Base-by-base conservation (phyloP, 2,888 invertebrate genomes). In the Andrena chrysosceles region DNA sequence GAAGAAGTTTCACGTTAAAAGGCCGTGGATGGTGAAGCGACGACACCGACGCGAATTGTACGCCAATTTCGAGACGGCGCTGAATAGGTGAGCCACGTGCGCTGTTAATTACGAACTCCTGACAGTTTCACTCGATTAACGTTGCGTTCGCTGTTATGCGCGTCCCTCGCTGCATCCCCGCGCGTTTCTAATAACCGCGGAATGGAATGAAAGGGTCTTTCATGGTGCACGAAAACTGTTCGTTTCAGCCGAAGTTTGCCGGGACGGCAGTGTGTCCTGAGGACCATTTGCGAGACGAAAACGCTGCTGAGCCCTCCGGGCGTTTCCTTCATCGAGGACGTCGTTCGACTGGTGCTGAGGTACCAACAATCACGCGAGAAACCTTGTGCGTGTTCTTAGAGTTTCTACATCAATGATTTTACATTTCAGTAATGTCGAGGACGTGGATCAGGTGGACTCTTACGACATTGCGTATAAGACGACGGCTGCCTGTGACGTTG, bases 241-340 rank as follows among this genome's bases (percentile, higher is more conserved):
- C 8, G 84, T 95, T 95, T 85, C 92, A 96, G 96, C 69, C 95
- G 95, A 89, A 96, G 96, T 63, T 91, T 96, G n/a, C 95, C 96
- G 85, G 96, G 96, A 0, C 94, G 94, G 42, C 94, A 95, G 23
- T 97, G 97, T 91, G 93, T 97, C 68, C 94, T 96, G 89, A 95
- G 96, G 87, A 95, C 96, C 79, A 95, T 97, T 79, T 97, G 97
- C 90, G 97, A 97, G 90, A 95, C 96, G 5, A 95, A 94, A 76
- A 93, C 94, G 81, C 93, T 95, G 88, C 92, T 96, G 71, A 95
- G 95, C 29, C 94, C 95, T 0, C 95, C 95, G 10, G 96, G 96
- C 48, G 94, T 95, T 86, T 96, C 96, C 2, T 94, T 97, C 75
- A 95, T 96, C 64, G 96, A 96, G 85, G 96, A 97, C 91, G 92